Evolutionary conservation across 2,888 invertebrate species (phyloP).

Genomic region (Microplitis deprimator): DNA sequence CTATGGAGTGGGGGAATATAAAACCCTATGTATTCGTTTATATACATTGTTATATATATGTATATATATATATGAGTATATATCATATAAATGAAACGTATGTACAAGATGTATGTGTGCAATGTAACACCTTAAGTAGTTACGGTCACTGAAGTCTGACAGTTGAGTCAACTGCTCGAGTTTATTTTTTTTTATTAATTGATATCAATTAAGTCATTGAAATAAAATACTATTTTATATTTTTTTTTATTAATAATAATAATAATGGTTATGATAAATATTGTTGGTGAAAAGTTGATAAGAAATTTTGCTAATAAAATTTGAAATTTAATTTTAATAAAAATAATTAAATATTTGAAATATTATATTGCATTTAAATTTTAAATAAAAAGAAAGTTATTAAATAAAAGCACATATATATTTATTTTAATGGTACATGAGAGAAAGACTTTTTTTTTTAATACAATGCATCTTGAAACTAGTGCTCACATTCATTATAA

Average conservation of each 20-base stretch:
- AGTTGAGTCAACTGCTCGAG: conserved; percentile 15
- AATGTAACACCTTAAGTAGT: background rate
- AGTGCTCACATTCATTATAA: background rate
- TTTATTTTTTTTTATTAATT: background rate
- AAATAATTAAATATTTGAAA: too few relatives aligned
- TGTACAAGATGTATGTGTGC: conserved; percentile 11
- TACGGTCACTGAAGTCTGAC: conserved; percentile 30
- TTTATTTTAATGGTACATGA: background rate
- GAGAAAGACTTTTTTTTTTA: background rate
- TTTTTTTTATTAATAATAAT: background rate
- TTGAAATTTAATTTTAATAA: too few relatives aligned
- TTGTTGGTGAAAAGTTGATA: too few relatives aligned
- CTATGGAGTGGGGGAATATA: conserved; percentile 32
- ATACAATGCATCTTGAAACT: background rate
- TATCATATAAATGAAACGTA: background rate
- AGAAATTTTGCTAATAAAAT: too few relatives aligned
- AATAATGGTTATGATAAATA: too few relatives aligned
- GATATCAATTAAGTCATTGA: background rate
- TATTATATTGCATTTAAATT: background rate
- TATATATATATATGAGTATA: background rate
- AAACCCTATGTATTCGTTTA: background rate
- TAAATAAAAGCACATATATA: background rate
- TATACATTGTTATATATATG: background rate
- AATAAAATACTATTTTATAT: background rate
- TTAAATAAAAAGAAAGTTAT: background rate